phyloP scores from a whole-genome alignment of 2,797 vertebrate species.

The Micromesistius poutassou region DNA sequence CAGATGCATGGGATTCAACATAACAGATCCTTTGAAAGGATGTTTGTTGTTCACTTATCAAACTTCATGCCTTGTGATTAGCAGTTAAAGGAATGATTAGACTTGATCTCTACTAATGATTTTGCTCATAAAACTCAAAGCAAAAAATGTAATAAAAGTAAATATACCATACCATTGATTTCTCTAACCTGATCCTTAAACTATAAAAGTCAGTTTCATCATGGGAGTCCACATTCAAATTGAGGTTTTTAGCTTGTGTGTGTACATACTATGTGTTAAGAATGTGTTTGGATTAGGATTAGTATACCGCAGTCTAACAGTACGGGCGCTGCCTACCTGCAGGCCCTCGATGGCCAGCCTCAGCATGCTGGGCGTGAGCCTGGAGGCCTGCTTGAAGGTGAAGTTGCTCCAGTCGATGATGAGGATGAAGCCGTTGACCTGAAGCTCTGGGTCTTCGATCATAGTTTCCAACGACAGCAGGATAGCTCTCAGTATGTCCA shows the following conservation, averaged over 20 bases:
- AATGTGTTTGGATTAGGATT: not conserved
- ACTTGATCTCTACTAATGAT: no score
- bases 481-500: conserved; percentile 96
- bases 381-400: conserved; percentile 98
- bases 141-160: no score
- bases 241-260: not conserved
- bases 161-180: no score
- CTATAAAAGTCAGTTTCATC: no score
- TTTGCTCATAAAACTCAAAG: no score
- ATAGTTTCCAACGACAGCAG: conserved; percentile 95
- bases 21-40: no score
- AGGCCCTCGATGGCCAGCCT: conserved; percentile 94
- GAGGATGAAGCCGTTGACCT: conserved; percentile 98
- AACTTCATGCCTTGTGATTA: not conserved
- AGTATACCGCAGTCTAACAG: not conserved
- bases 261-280: not conserved
- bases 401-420: conserved; percentile 99
- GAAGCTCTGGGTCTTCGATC: conserved; percentile 97
- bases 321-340: conserved; percentile 75
- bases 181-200: no score
- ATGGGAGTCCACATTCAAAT: no score
- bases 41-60: no score
- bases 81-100: no score
- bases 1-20: no score
- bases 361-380: conserved; percentile 96